Evolutionary conservation across 2,888 invertebrate species (phyloP).

Genomic region (Allophyes oxyacanthae): DNA sequence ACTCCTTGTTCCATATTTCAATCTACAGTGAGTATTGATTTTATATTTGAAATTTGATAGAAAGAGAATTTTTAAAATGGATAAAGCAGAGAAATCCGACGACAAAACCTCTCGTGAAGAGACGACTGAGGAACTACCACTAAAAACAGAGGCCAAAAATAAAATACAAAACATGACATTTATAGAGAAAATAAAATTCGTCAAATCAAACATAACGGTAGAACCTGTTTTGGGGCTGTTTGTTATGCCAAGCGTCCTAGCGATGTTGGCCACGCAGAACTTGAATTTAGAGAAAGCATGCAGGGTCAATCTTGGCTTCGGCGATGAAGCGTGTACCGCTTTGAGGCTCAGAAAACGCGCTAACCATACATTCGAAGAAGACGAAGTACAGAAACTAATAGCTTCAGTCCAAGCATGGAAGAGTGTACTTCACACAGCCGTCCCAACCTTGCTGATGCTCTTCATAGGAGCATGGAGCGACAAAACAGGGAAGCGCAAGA

Average conservation of each 20-base stretch:
- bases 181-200: conserved; percentile 81
- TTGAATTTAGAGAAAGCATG: conserved; percentile 96
- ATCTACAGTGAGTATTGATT: conserved; percentile 46
- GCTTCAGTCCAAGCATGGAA: conserved; percentile 88
- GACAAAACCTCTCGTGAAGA: conserved; percentile 56
- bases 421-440: conserved; percentile 85
- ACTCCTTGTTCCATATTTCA: conserved; percentile 34
- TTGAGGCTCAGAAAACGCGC: conserved; percentile 91
- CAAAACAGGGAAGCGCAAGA: conserved; percentile 88
- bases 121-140: conserved; percentile 70
- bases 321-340: conserved; percentile 92
- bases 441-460: conserved; percentile 87
- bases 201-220: conserved; percentile 90
- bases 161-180: conserved; percentile 73
- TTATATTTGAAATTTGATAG: conserved; percentile 38
- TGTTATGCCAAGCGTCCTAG: conserved; percentile 91
- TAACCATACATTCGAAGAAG: conserved; percentile 91
- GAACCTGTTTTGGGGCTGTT: conserved; percentile 91
- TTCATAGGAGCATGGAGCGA: conserved; percentile 91
- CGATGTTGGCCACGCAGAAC: conserved; percentile 94
- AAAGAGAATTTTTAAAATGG: conserved; percentile 61
- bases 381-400: conserved; percentile 90
- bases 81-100: conserved; percentile 61
- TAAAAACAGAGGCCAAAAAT: conserved; percentile 70
- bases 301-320: conserved; percentile 93